A percentile compares a stretch with the other conserved stretches of the same genome.
Conservation (phyloP, 2,888 invertebrate genomes). For the Spodoptera picta region DNA sequence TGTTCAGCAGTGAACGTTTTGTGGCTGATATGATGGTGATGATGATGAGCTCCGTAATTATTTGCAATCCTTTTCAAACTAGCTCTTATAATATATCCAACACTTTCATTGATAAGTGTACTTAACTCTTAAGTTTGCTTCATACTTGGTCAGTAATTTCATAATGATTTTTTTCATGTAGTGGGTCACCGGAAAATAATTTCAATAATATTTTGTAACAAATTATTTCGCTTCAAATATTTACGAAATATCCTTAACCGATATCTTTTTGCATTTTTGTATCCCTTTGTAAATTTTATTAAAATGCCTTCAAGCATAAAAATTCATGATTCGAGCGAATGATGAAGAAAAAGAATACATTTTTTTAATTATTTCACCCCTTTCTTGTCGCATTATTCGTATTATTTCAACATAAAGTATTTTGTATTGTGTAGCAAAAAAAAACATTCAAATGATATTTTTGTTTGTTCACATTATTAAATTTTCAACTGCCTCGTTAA, state of each 20-base stretch:
- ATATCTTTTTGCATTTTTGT: slow-evolving; percentile 11
- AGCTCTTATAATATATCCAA: too few species aligned
- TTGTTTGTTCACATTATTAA: too few species aligned
- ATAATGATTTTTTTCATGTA: slow-evolving; percentile 4
- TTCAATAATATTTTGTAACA: neutral
- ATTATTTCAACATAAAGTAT: neutral
- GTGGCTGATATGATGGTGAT: too few species aligned
- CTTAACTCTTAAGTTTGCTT: too few species aligned
- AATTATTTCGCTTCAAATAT: neutral
- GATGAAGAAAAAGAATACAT: slow-evolving; percentile 23
- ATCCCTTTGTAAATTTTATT: slow-evolving; percentile 24
- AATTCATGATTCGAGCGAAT: slow-evolving; percentile 21
- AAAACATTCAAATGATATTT: neutral
- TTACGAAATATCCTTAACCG: slow-evolving; percentile 3
- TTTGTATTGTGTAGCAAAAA: neutral
- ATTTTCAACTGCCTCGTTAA: too few species aligned
- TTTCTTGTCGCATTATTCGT: neutral
- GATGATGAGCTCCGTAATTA: too few species aligned
- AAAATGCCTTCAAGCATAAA: slow-evolving; percentile 20
- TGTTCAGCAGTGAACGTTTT: too few species aligned
- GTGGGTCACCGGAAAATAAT: neutral
- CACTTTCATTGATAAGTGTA: too few species aligned
- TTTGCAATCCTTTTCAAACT: too few species aligned
- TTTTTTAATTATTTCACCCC: slow-evolving; percentile 28
- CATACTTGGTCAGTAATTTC: too few species aligned